Evolutionary conservation across 1,140 invertebrate species (phyloP), one percentile per base, ranked within the genome.

Genomic region (Trachelipus rathkii): DNA sequence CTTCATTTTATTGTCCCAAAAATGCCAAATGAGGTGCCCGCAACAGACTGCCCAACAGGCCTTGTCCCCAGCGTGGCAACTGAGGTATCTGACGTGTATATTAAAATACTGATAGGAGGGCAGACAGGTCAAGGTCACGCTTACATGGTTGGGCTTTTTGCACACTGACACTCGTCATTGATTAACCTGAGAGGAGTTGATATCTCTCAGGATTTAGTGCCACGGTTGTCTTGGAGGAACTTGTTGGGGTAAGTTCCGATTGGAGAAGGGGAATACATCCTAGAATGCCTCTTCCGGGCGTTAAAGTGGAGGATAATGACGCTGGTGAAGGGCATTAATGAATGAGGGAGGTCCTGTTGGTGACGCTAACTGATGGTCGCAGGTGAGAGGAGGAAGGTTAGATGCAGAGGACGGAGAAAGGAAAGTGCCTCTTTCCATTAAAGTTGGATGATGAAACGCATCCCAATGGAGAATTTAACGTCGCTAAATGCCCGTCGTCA

Each of bases 151-250:
- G 79, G 79, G 60, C 81, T 79, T 71, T 79, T 77, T 71, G 79
- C 75, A 71, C 79, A 81, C 73, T 81, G 79, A 21, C 82, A 79
- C 53, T 82, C 82, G n/a, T 71, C 83, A 77, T 71, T 82, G 81
- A 82, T 94, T 94, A 45, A 95, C 93, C 33, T 95, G 87, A 24
- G 93, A 93, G 87, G 95, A 95, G 86, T 95, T 95, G 76, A 93
- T 91, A 87, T 95, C 93, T n/a, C n/a, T n/a, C n/a, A n/a, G n/a
- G n/a, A n/a, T n/a, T 10, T 93, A 93, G 74, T 93, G 93, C 53
- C 95, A 93, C 19, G 93, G 93, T 84, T 92, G 90, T 60, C 92
- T 88, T 72, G 87, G 86, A 9, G 88, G 88, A 21, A 79, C 53
- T 73, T 68, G 68, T 33, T 68, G 79, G 76, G 82, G 77, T 79